phyloP scores from a whole-genome alignment of 2,888 invertebrate genomes.

The Aphidius colemani region DNA sequence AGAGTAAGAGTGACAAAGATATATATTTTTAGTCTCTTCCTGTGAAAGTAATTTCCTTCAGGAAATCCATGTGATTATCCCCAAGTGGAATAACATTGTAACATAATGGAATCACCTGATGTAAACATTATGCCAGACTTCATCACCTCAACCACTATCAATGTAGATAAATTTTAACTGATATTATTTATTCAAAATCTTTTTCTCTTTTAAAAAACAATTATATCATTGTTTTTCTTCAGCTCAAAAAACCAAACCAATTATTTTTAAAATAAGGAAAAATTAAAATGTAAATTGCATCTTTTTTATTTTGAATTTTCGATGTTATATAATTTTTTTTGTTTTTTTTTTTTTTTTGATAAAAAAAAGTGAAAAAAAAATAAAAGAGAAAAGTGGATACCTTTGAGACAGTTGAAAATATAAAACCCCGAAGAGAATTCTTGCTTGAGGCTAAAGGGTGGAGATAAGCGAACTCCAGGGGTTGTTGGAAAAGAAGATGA shows the following conservation, averaged over 20 bases:
- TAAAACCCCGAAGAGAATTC: constrained; percentile 10
- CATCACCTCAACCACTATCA: background rate
- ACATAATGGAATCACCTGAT: constrained; percentile 42
- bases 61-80: constrained; percentile 54
- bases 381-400: too few relatives aligned
- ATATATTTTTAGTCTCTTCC: constrained; percentile 36
- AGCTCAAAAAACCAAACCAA: too few relatives aligned
- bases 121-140: constrained; percentile 15
- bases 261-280: too few relatives aligned
- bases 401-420: background rate
- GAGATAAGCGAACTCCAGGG: constrained; percentile 19
- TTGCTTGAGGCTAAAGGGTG: constrained; percentile 7
- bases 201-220: too few relatives aligned
- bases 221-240: too few relatives aligned
- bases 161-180: background rate
- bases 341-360: too few relatives aligned
- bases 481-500: constrained; percentile 6
- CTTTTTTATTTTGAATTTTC: too few relatives aligned
- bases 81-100: constrained; percentile 46
- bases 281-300: too few relatives aligned
- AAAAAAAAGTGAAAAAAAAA: too few relatives aligned
- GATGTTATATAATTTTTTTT: too few relatives aligned
- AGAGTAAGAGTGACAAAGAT: background rate
- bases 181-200: too few relatives aligned
- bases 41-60: constrained; percentile 54